phyloP scores from a whole-genome alignment of 2,113 vertebrate genomes.

The Todiramphus saurophagus region DNA sequence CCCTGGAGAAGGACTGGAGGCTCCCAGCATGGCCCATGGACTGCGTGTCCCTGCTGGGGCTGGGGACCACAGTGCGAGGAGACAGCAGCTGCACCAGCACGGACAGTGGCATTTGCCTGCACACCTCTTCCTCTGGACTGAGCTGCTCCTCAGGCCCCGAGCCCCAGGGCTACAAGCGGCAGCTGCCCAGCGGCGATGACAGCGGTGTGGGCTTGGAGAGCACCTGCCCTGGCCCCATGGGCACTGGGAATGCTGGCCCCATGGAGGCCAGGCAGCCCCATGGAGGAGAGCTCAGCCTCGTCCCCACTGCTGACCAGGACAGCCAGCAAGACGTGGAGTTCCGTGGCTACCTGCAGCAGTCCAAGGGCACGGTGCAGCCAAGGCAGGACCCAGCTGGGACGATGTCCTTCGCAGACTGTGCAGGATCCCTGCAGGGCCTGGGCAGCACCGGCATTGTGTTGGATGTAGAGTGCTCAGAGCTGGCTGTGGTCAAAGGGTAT shows the following conservation, averaged over 20 bases:
- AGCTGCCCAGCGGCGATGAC: background rate
- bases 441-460: accelerated
- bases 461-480: background rate
- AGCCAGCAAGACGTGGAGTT: background rate
- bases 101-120: slow-evolving; percentile 71
- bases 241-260: accelerated
- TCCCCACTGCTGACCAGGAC: accelerated
- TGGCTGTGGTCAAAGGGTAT: slow-evolving; percentile 55
- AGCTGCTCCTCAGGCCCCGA: accelerated
- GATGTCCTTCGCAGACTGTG: background rate
- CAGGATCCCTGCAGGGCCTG: background rate
- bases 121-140: background rate
- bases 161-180: background rate
- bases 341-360: slow-evolving; percentile 71
- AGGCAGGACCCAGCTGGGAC: background rate
- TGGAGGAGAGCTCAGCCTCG: accelerated
- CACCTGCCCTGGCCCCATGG: background rate
- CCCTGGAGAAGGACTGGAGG: background rate
- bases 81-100: slow-evolving; percentile 56
- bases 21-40: background rate
- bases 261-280: accelerated
- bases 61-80: accelerated
- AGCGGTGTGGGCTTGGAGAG: slow-evolving; percentile 34
- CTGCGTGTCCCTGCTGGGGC: background rate
- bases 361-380: background rate